Conservation (phyloP, 1,140 invertebrate species). For the Bombyx mori region ASM3026992v2 NC_085131.1:10580501-10581000, state of each 20-base stretch:
- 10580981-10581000: conserved; percentile 61
- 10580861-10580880: conserved; percentile 35
- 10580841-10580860: conserved; percentile 41
- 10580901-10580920: conserved; percentile 68
- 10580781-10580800: conserved; percentile 40
- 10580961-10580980: conserved; percentile 65
- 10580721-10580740: conserved; percentile 63
- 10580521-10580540: conserved; percentile 59
- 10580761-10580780: conserved; percentile 68
- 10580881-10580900: conserved; percentile 54
- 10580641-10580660: background rate
- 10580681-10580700: conserved; percentile 13
- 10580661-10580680: conserved; percentile 9
- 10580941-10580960: conserved; percentile 66
- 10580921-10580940: conserved; percentile 60
- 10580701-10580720: conserved; percentile 14
- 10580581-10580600: conserved; percentile 42
- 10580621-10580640: conserved; percentile 48
- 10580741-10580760: conserved; percentile 54
- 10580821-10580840: conserved; percentile 60
- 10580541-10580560: conserved; percentile 68
- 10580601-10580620: conserved; percentile 63
- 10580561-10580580: conserved; percentile 60
- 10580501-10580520: conserved; percentile 48
- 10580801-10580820: conserved; percentile 27